Percentiles rank a stretch among this genome's conserved stretches.
Conservation (phyloP, 2,888 invertebrate species). For the Limnephilus lunatus region DNA sequence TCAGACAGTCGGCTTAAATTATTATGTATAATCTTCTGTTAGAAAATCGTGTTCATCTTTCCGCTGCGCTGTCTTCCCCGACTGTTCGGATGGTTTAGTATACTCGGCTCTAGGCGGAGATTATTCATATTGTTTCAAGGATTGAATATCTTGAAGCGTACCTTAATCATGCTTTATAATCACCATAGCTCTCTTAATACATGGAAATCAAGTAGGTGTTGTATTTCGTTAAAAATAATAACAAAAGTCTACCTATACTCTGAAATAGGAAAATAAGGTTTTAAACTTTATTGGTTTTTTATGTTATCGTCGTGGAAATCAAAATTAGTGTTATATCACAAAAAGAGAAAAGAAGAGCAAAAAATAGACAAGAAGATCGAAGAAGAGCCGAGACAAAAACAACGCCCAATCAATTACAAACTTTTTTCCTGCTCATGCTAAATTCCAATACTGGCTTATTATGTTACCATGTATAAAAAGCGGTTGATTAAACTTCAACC, state of each 20-base stretch:
- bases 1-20: slow-evolving; percentile 12
- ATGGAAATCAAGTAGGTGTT: neutral
- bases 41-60: slow-evolving; percentile 22
- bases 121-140: neutral
- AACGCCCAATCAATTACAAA: too few relatives aligned
- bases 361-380: too few relatives aligned
- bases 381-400: too few relatives aligned
- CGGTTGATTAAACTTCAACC: too few relatives aligned
- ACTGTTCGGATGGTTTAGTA: neutral
- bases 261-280: neutral
- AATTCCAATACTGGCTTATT: too few relatives aligned
- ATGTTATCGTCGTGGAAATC: neutral
- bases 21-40: slow-evolving; percentile 13
- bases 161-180: neutral
- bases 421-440: too few relatives aligned
- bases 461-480: too few relatives aligned
- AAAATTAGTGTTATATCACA: neutral
- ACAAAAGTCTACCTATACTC: neutral
- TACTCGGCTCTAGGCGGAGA: neutral
- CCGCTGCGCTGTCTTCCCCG: slow-evolving; percentile 16
- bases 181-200: neutral
- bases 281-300: neutral
- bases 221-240: neutral
- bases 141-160: neutral
- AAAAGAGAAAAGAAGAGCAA: too few relatives aligned